Evolutionary conservation across 2,113 vertebrate genomes (phyloP).

Genomic region (Onychostruthus taczanowskii): DNA sequence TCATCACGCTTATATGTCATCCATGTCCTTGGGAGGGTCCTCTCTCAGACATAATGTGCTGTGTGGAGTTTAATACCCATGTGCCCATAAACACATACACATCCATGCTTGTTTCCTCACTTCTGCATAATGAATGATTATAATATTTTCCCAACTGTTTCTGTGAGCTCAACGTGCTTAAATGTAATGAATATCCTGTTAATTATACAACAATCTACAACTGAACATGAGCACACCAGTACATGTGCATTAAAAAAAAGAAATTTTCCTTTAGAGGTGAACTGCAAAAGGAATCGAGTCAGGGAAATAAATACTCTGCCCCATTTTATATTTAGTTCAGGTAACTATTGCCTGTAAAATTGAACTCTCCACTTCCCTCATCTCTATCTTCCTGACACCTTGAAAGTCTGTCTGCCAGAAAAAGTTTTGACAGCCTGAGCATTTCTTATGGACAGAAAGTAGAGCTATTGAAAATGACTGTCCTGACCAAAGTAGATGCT

Average conservation of each 20-base stretch:
- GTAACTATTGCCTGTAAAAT: neutral
- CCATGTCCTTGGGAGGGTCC: neutral
- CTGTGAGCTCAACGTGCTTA: neutral
- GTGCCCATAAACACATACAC: neutral
- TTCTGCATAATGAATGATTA: neutral
- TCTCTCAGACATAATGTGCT: neutral
- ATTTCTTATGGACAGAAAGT: neutral
- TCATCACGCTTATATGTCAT: neutral
- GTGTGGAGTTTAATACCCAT: neutral
- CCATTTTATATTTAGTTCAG: neutral
- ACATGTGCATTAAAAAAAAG: neutral
- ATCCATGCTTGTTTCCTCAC: neutral
- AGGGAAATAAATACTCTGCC: neutral
- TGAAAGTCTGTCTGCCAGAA: neutral
- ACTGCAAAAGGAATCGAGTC: neutral
- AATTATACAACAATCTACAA: constrained; percentile 10
- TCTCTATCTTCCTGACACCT: neutral
- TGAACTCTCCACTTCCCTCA: neutral
- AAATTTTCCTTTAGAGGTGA: neutral
- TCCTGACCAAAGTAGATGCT: neutral
- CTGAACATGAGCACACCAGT: neutral
- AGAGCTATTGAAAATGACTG: neutral
- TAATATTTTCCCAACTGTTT: constrained; percentile 30
- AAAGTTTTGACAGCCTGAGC: neutral
- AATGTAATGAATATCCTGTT: neutral